Conservation (phyloP, 2,797 vertebrate genomes). For the Molossus alvarezi region DNA sequence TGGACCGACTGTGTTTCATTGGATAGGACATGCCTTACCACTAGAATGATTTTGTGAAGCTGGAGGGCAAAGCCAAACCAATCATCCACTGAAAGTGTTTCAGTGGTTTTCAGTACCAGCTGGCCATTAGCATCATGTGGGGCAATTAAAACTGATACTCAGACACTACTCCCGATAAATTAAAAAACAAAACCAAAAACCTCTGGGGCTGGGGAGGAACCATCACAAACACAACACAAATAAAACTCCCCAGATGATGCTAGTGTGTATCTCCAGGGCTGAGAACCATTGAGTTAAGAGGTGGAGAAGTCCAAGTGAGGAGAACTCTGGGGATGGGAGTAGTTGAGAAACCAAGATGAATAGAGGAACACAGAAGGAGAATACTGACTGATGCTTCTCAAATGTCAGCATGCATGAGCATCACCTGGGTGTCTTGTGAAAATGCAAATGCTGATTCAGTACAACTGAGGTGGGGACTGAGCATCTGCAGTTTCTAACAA, state of each 20-base stretch:
- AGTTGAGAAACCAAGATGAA: background rate
- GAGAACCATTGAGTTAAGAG: background rate
- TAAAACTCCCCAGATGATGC: background rate
- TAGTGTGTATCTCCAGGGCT: background rate
- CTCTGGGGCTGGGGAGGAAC: background rate
- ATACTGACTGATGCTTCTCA: background rate
- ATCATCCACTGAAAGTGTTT: background rate
- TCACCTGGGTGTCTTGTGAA: background rate
- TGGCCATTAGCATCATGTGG: conserved; percentile 5
- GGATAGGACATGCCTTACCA: background rate
- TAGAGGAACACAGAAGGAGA: background rate
- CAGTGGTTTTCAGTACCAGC: conserved; percentile 19
- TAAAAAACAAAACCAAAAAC: background rate
- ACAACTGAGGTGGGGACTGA: background rate
- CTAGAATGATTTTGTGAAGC: conserved; percentile 22
- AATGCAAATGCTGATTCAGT: background rate
- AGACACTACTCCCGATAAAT: background rate
- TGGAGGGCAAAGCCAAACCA: background rate
- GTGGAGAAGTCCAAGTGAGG: background rate
- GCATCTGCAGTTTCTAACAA: background rate
- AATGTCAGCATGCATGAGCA: background rate
- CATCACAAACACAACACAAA: conserved; percentile 8
- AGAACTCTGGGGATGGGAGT: accelerated
- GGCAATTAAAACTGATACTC: conserved; percentile 25
- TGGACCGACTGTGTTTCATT: background rate